phyloP scores from a whole-genome alignment of 2,888 invertebrate species.

The Drosophila diplacantha region DNA sequence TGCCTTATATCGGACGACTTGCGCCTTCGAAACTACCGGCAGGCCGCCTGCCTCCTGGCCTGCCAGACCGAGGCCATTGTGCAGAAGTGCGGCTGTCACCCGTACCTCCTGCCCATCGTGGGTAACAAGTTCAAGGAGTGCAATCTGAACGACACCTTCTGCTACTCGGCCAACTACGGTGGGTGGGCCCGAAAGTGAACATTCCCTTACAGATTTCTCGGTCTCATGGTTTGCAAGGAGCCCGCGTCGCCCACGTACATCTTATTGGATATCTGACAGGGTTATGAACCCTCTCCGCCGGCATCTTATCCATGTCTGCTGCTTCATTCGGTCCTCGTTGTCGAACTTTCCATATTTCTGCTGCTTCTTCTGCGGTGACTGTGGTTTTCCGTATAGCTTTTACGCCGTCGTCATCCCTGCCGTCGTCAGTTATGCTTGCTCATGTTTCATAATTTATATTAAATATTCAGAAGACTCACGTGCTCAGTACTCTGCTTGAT shows the following conservation, averaged over 20 bases:
- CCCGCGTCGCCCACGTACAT: conserved; percentile 6
- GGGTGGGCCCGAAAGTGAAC: conserved; percentile 20
- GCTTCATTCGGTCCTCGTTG: neutral
- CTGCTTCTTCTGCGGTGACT: conserved; percentile 16
- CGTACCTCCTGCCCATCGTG: conserved; percentile 73
- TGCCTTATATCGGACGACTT: conserved; percentile 75
- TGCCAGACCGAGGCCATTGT: conserved; percentile 73
- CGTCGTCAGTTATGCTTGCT: conserved; percentile 21
- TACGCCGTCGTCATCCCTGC: conserved; percentile 1
- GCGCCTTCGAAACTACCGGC: conserved; percentile 70
- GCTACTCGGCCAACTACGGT: conserved; percentile 75
- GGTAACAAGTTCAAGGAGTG: conserved; percentile 69
- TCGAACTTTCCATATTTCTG: conserved; percentile 9
- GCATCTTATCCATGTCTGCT: neutral
- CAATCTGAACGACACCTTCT: conserved; percentile 72
- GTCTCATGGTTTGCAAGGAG: neutral
- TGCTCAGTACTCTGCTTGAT: conserved; percentile 16
- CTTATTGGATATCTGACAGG: conserved; percentile 1
- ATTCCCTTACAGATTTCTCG: neutral
- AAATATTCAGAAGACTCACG: conserved; percentile 50
- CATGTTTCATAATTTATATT: conserved; percentile 51
- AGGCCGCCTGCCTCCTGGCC: conserved; percentile 74
- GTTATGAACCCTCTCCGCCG: conserved; percentile 3
- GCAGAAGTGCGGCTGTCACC: conserved; percentile 75
- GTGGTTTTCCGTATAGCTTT: conserved; percentile 13